phyloP scores from a whole-genome alignment of 2,797 vertebrate genomes.

The Sebastes hopkinsi region DNA sequence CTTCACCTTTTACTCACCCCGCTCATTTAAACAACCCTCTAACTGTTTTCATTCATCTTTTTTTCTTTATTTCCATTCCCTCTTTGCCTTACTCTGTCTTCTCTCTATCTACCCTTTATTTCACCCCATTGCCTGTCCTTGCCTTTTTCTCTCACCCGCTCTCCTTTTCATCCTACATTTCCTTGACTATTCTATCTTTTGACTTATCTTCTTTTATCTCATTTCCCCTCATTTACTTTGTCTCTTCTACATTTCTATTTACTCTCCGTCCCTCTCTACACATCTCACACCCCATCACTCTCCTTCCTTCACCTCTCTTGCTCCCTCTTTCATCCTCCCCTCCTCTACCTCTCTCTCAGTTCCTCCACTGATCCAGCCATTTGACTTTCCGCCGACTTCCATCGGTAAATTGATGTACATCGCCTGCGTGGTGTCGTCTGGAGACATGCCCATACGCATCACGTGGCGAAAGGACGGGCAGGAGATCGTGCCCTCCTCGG shows the following conservation, averaged over 20 bases:
- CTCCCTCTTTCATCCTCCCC: conserved; percentile 4
- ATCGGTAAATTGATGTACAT: conserved; percentile 98
- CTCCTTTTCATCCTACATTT: conserved; percentile 29
- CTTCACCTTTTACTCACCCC: conserved; percentile 57
- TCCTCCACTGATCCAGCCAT: conserved; percentile 97
- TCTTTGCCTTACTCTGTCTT: conserved; percentile 36
- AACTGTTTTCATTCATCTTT: conserved; percentile 51
- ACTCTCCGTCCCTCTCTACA: neutral
- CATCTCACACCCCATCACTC: neutral
- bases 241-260: conserved; percentile 12
- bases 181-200: conserved; percentile 15
- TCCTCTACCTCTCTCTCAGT: conserved; percentile 77
- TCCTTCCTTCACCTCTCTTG: neutral
- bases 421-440: conserved; percentile 96
- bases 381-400: conserved; percentile 97
- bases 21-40: conserved; percentile 56
- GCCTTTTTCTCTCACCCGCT: conserved; percentile 10
- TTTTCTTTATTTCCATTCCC: conserved; percentile 37
- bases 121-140: conserved; percentile 57
- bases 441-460: conserved; percentile 99
- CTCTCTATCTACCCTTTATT: conserved; percentile 45
- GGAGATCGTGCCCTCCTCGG: conserved; percentile 93
- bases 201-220: conserved; percentile 17
- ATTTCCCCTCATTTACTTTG: neutral
- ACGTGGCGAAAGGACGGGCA: conserved; percentile 98